Evolutionary conservation across 2,797 vertebrate species (phyloP).

Genomic region (Urocyon cinereoargenteus): DNA sequence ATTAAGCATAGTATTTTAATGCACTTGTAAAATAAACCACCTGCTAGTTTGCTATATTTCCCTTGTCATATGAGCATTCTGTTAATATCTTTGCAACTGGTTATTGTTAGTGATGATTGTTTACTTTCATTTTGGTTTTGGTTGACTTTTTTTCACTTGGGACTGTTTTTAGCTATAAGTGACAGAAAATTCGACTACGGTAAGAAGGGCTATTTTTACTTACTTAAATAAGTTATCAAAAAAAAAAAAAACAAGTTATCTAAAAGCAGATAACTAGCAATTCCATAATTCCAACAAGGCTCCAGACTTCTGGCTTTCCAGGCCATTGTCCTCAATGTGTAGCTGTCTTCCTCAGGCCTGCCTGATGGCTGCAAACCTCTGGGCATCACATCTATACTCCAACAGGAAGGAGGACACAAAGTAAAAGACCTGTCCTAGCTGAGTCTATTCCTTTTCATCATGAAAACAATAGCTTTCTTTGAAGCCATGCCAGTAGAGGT

Average conservation of each 20-base stretch:
- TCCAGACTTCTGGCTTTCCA: background rate
- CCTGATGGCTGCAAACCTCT: constrained; percentile 6
- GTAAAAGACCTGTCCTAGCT: background rate
- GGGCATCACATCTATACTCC: background rate
- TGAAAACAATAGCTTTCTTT: constrained; percentile 19
- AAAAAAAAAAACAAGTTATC: background rate
- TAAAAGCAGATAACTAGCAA: background rate
- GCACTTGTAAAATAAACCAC: constrained; percentile 23
- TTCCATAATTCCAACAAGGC: background rate
- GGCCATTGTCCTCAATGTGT: background rate
- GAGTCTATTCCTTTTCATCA: background rate
- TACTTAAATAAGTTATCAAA: background rate
- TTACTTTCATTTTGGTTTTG: constrained; percentile 47
- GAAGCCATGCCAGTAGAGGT: background rate
- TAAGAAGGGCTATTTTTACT: constrained; percentile 37
- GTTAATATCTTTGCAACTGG: background rate
- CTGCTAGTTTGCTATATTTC: background rate
- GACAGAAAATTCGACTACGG: background rate
- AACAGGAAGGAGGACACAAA: background rate
- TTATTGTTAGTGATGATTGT: background rate
- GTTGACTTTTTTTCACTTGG: background rate
- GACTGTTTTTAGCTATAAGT: background rate
- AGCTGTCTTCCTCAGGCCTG: background rate
- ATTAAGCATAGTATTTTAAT: background rate
- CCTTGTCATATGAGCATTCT: background rate